Evolutionary conservation across 2,888 invertebrate species (phyloP), one percentile per base, ranked within the genome.

Genomic region (Halocaridina rubra): DNA sequence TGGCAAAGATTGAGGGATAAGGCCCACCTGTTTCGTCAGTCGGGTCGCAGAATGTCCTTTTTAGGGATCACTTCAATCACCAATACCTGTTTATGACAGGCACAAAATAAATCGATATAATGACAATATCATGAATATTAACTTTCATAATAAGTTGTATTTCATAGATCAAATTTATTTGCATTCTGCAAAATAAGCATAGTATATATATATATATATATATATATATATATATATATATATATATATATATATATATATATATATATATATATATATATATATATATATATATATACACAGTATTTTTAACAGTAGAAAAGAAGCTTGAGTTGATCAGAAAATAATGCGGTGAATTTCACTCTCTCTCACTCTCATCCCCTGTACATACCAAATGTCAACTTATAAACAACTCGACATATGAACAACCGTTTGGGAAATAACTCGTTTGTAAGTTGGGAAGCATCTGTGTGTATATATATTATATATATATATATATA

Each of bases 1-100:
- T 29, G n/a, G 30, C 30, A 69, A 64, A 64, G 53, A 24, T 53
- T 10, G 39, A 19, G 69, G 80, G 80, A 80, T 69, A 59, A 82
- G 77, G 82, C 82, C 27, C 46, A 67, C n/a, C 77, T 22, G 22
- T n/a, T 77, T 46, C 61, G 87, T 87, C 87, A 87, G 84, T 87
- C 87, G 22, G 87, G 87, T 33, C 85, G 72, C 16, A 87, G 61
- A 27, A 87, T 87, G 71, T 87, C 87, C 53, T 85, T 87, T 33
- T 87, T 87, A 30, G 87, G 87, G 27, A 87, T 87, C 13, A 80
- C 78, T 46, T 87, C 87, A 19, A 87, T 87, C 57, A 87, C 81
- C 64, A 87, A 59, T 53, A 53, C 19, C 3, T 53, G 8, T 53
- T n/a, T 53, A 10, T 53, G 4, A n/a, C 16, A 13, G 46, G 46